Evolutionary conservation across 2,888 invertebrate species (phyloP), one percentile per base, ranked within the genome.

Genomic region (Microchrysa polita): DNA sequence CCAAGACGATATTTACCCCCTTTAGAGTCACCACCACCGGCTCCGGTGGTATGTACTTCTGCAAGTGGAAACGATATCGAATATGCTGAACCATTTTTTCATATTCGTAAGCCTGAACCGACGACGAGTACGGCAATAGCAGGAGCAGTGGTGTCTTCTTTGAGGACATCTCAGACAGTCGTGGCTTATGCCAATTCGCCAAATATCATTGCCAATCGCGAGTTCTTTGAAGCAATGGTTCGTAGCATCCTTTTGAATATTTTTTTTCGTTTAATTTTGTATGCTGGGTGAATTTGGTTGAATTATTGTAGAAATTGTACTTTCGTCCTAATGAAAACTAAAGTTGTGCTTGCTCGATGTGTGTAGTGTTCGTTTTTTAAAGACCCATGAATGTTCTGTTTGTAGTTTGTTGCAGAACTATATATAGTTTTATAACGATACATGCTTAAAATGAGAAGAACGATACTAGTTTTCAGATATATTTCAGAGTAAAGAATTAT

Each of bases 21-120:
- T 22, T 27, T 34, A 20, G 34, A 52, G 34, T 65, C 73, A 57
- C 73, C 73, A 14, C 65, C 73, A 14, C 72, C 72, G 12, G 65
- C 73, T n/a, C 22, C 63, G 20, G 14, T 40, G 7, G 18, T 60
- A 12, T 22, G 48, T 5, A 20, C 22, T 44, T 7, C 18, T 20
- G 12, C 2, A 48, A 48, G 16, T 12, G 53, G 27, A 27, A 23
- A 52, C 61, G 52, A 65, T 42, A 73, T 67, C 14, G 73, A 73
- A 20, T 73, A 73, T 73, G 73, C 73, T 20, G 73, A 73, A 42
- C 73, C 73, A 22, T 73, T 73, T 14, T 73, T 73, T 18, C 73
- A 73, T 20, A 57, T 69, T 22, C 55, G 55, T 1, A 40, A 40
- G n/a, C 69, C 42, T 34, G 55, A 69, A 69, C 14, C 48, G 14